These are phyloP conservation scores for Poeciliopsis paucimaculata DNA, from an alignment of 2,797 vertebrate genomes.

Conservation along the genomic window DNA sequence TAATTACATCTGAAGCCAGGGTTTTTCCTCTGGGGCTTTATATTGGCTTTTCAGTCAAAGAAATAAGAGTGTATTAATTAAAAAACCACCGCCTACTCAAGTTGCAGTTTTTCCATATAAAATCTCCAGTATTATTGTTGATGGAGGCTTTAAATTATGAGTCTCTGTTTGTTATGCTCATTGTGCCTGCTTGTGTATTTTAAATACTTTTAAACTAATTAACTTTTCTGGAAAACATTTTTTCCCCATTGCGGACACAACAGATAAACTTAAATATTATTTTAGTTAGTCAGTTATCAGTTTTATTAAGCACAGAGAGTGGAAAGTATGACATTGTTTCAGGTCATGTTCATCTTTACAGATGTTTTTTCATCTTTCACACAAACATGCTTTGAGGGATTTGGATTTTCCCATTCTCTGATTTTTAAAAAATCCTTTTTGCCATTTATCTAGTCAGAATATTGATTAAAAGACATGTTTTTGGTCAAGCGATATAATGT, in stretches of 20 bases:
- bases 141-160: not conserved
- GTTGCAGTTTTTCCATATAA: not conserved
- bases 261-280: not conserved
- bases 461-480: not conserved
- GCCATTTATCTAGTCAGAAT: not conserved
- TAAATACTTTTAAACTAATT: not conserved
- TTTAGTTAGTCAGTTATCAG: not conserved
- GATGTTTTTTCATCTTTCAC: not conserved
- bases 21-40: conserved; percentile 6
- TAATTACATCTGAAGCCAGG: conserved; percentile 11
- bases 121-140: not conserved
- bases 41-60: not conserved
- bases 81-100: not conserved
- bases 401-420: not conserved
- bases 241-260: not conserved
- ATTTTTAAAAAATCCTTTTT: not conserved
- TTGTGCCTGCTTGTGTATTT: not conserved
- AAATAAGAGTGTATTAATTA: conserved; percentile 12
- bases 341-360: not conserved
- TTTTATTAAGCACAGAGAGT: not conserved
- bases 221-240: not conserved
- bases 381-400: not conserved
- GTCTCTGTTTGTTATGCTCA: not conserved
- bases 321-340: not conserved
- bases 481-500: not conserved